Base-by-base conservation (phyloP, 2,888 invertebrate genomes). In the Thymelicus sylvestris region DNA sequence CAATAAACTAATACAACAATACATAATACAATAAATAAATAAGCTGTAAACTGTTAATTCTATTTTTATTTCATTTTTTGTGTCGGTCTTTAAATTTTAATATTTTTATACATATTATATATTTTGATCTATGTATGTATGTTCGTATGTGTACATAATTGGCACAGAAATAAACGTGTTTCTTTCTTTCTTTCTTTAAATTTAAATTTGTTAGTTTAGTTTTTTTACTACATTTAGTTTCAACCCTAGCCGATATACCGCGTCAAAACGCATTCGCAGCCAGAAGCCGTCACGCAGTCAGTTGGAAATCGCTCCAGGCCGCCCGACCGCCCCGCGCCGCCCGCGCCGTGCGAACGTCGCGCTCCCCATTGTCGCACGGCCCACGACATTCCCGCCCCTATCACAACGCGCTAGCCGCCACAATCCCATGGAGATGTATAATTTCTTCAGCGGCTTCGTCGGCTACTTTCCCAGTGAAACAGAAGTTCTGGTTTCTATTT, bases 391-490 rank as follows among this genome's bases (percentile, higher is more conserved):
- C 60, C 24, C 63, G 39, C 38, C 38, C 31, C 63, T 66, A 61
- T 24, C 50, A 44, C 59, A 44, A 60, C 13, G 41, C 79, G 76
- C 76, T 78, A 75, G 78, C 75, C 77, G 80, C 80, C 79, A 79
- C 77, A 74, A 74, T 71, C 41, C 57, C 57, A 65, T 69, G 72
- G 81, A 83, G 75, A 90, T 92, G 90, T 84, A 88, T 81, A 87
- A 86, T 83, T 87, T 90, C 85, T 87, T 87, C 80, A 84, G 82
- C 73, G 78, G 65, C 50, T 83, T 74, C 76, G 83, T 88, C 78
- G 83, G 88, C 79, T 86, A 89, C 86, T 88, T 89, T 84, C 89
- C 88, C 76, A 82, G 80, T 79, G 85, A 80, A 72, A 84, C 81
- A 73, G 76, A 76, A 68, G 85, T 82, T 2, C 69, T 65, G 66